These are phyloP conservation scores for Coilia nasus DNA, from an alignment of 2,797 vertebrate genomes.

Conservation along the genomic window DNA sequence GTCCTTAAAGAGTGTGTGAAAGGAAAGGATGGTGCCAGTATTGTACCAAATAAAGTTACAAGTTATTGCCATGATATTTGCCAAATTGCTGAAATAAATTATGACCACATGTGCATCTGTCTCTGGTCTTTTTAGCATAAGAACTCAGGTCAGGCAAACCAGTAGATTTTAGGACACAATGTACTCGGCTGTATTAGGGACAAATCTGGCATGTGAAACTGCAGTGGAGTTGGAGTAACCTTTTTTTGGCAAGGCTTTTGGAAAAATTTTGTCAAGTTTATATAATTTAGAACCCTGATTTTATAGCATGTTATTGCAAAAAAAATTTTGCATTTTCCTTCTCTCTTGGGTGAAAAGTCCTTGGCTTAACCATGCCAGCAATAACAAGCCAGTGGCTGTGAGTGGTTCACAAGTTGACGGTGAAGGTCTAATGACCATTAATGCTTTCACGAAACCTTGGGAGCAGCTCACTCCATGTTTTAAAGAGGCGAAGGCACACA, in stretches of 20 bases:
- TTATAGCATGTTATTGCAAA: background rate
- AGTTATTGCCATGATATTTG: background rate
- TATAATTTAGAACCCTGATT: slow-evolving; percentile 3
- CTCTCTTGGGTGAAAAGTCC: background rate
- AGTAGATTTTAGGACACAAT: background rate
- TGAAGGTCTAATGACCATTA: background rate
- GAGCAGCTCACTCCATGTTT: background rate
- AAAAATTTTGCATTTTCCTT: background rate
- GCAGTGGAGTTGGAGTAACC: background rate
- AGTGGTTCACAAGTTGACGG: background rate
- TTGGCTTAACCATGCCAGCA: background rate
- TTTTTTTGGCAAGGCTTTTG: slow-evolving; percentile 3
- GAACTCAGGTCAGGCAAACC: background rate
- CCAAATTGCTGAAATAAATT: background rate
- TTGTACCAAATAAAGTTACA: background rate
- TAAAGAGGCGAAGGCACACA: background rate
- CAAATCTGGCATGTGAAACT: background rate
- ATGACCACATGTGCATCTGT: background rate
- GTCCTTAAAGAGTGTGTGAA: background rate
- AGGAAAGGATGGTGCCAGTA: background rate
- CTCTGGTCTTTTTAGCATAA: background rate
- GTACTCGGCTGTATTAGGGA: background rate
- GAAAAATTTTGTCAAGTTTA: background rate
- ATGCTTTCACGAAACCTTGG: background rate
- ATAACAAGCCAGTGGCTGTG: background rate